These are phyloP conservation scores for Tenthredo livida DNA, from an alignment of 2,888 invertebrate genomes.

Conservation along the genomic window DNA sequence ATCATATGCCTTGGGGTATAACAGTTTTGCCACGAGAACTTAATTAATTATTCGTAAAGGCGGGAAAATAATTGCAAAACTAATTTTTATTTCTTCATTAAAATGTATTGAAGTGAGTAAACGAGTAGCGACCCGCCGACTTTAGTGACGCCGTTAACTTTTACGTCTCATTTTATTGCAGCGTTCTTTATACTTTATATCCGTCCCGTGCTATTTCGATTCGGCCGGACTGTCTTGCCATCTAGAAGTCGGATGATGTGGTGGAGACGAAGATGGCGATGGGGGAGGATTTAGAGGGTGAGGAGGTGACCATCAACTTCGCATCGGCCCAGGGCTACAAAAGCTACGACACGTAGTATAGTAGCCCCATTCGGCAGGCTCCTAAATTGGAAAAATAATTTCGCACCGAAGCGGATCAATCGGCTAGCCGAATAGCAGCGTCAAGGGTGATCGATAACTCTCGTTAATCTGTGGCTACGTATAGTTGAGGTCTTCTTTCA, in stretches of 20 bases:
- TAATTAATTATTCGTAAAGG: constrained; percentile 49
- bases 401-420: constrained; percentile 46
- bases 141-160: constrained; percentile 54
- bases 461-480: constrained; percentile 29
- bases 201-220: constrained; percentile 49
- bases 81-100: constrained; percentile 53
- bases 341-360: constrained; percentile 44
- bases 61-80: constrained; percentile 45
- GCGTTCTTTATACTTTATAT: constrained; percentile 46
- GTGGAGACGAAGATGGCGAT: constrained; percentile 22
- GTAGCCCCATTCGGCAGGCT: constrained; percentile 37
- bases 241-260: constrained; percentile 47
- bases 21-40: constrained; percentile 3
- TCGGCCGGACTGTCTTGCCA: constrained; percentile 41
- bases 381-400: constrained; percentile 52
- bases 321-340: constrained; percentile 39
- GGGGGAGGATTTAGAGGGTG: constrained; percentile 19
- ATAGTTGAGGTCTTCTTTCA: constrained; percentile 43
- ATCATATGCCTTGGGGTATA: constrained; percentile 37
- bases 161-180: constrained; percentile 51
- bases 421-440: constrained; percentile 17
- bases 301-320: constrained; percentile 46
- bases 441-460: constrained; percentile 40
- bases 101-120: constrained; percentile 52
- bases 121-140: constrained; percentile 43